Evolutionary conservation across 2,113 vertebrate species (phyloP), one percentile per base, ranked within the genome.

Genomic region (Anas platyrhynchos): DNA sequence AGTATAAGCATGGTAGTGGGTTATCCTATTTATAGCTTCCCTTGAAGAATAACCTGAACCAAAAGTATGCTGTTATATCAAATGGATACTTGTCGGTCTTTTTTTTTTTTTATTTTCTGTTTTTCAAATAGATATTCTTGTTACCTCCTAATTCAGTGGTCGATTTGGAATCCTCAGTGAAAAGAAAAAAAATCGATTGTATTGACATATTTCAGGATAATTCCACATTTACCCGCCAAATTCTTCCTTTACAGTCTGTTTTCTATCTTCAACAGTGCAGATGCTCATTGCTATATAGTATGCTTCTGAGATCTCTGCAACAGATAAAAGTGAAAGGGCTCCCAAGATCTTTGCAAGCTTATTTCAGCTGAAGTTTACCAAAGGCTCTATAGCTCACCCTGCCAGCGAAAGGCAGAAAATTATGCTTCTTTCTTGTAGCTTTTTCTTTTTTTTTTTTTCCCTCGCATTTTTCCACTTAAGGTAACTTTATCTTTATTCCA

Each of bases 21-120:
- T 84, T 92, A 54, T 92, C 73, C 92, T 94, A 3, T 76, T 84
- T 89, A 48, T 91, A 93, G 81, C 22, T 91, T 93, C 32, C 84
- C 11, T 0, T 76, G 66, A 84, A 93, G 80, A 93, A 50, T 91
- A 76, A 84, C 41, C 54, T 84, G 66, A 92, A 72, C 34, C 22
- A 71, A 59, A 94, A 86, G 10, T 71, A 36, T 65, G 55, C 56
- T 84, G 55, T 81, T 61, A 48, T 1, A 34, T 88, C 38, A 65
- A 91, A 58, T 88, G 26, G 48, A 58, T 34, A n/a, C 20, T 34
- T 82, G 7, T 52, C 90, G 34, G 23, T 91, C 52, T 68, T 81
- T 13, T 41, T 41, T 41, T 61, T 89, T 80, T 83, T 5, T 41
- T 61, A 82, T 80, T 83, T 43, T 12, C 13, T 81, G 32, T 65